A percentile compares a stretch with the other conserved stretches of the same genome.
Evolutionary conservation across 2,113 vertebrate genomes (phyloP).

Genomic region (Engraulis encrasicolus): DNA sequence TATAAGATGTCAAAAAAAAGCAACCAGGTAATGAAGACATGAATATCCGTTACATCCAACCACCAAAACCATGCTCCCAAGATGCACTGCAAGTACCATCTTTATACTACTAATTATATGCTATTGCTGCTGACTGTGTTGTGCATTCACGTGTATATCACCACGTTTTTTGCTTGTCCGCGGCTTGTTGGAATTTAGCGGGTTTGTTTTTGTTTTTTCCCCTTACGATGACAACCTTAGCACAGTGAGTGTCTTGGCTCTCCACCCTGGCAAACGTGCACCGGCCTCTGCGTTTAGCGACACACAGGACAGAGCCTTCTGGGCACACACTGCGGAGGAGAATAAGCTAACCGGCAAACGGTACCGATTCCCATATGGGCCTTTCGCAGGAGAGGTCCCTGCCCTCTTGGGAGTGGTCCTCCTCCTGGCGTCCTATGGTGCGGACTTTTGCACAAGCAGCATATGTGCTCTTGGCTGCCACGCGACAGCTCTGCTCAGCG

Average conservation of each 20-base stretch:
- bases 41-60: conserved; percentile 25
- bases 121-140: conserved; percentile 34
- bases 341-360: not conserved
- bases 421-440: not conserved
- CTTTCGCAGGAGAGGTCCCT: conserved; percentile 12
- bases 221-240: conserved; percentile 20
- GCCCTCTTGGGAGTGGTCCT: conserved; percentile 19
- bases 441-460: conserved; percentile 15
- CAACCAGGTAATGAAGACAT: conserved; percentile 20
- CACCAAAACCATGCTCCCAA: conserved; percentile 46
- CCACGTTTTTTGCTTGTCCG: not conserved
- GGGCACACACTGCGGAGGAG: conserved; percentile 7
- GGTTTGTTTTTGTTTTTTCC: conserved; percentile 21
- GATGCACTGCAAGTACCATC: conserved; percentile 44
- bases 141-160: not conserved
- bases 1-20: conserved; percentile 9
- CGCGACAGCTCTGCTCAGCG: not conserved
- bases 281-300: not conserved
- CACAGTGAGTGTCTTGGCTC: conserved; percentile 29
- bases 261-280: not conserved
- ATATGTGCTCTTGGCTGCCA: conserved; percentile 15
- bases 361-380: conserved; percentile 8
- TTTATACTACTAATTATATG: conserved; percentile 22
- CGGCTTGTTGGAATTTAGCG: not conserved
- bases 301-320: conserved; percentile 14